Evolutionary conservation across 2,797 vertebrate genomes (phyloP).

Genomic region (Limosa lapponica): DNA sequence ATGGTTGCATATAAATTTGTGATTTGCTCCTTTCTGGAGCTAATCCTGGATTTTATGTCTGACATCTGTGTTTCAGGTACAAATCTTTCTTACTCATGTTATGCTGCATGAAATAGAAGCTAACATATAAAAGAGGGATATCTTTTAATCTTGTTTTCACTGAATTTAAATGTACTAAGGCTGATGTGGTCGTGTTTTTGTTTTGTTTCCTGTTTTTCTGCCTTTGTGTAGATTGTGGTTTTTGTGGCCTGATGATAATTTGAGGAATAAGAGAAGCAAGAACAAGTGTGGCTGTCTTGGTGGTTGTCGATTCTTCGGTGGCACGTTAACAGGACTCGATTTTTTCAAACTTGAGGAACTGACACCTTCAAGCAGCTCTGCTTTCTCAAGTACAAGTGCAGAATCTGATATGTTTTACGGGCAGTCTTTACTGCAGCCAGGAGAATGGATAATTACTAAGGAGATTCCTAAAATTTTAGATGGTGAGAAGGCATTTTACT

Average conservation of each 20-base stretch:
- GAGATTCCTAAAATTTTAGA: conserved; percentile 89
- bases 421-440: conserved; percentile 94
- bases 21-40: not conserved
- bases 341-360: conserved; percentile 94
- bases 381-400: conserved; percentile 86
- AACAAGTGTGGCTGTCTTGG: conserved; percentile 97
- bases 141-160: not conserved
- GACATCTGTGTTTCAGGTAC: not conserved
- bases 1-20: not conserved
- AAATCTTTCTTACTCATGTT: not conserved
- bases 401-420: conserved; percentile 96
- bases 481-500: conserved; percentile 76
- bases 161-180: not conserved
- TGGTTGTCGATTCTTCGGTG: conserved; percentile 95
- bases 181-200: not conserved
- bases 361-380: conserved; percentile 93
- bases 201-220: conserved; percentile 4
- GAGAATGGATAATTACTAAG: conserved; percentile 94
- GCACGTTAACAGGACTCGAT: conserved; percentile 88
- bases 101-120: not conserved
- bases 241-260: conserved; percentile 92
- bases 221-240: conserved; percentile 89
- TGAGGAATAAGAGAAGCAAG: conserved; percentile 88
- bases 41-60: not conserved
- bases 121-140: not conserved